Conservation (phyloP, 2,113 vertebrate species). For the Tiliqua scincoides region DNA sequence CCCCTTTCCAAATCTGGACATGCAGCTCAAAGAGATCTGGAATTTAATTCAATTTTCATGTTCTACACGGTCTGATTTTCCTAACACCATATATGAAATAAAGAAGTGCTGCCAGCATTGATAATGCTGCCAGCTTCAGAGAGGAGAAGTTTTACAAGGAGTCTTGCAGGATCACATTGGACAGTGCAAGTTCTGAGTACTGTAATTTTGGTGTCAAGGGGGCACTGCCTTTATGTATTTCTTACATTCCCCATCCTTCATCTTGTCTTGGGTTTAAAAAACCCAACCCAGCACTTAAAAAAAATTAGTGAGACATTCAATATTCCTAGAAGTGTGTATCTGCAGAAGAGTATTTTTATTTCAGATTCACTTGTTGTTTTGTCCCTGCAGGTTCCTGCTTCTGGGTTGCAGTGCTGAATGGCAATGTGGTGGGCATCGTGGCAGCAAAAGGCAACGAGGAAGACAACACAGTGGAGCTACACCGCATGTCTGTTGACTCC, state of each 20-base stretch:
- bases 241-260: too few relatives aligned
- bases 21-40: too few relatives aligned
- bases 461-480: slow-evolving; percentile 93
- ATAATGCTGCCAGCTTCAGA: neutral
- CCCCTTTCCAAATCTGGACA: too few relatives aligned
- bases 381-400: slow-evolving; percentile 89
- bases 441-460: slow-evolving; percentile 90
- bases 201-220: neutral
- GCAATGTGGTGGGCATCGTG: slow-evolving; percentile 95
- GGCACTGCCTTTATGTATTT: neutral
- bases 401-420: slow-evolving; percentile 95
- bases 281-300: neutral
- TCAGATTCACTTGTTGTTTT: slow-evolving; percentile 18
- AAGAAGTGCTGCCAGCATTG: neutral
- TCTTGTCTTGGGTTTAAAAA: too few relatives aligned
- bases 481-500: slow-evolving; percentile 97
- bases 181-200: neutral
- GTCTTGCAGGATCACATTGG: neutral
- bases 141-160: neutral
- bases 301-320: neutral
- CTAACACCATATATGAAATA: neutral
- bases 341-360: neutral
- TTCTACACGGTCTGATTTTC: neutral
- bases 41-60: neutral
- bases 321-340: neutral